Evolutionary conservation across 2,113 vertebrate genomes (phyloP).

Genomic region (Benitochromis conjunctus): DNA sequence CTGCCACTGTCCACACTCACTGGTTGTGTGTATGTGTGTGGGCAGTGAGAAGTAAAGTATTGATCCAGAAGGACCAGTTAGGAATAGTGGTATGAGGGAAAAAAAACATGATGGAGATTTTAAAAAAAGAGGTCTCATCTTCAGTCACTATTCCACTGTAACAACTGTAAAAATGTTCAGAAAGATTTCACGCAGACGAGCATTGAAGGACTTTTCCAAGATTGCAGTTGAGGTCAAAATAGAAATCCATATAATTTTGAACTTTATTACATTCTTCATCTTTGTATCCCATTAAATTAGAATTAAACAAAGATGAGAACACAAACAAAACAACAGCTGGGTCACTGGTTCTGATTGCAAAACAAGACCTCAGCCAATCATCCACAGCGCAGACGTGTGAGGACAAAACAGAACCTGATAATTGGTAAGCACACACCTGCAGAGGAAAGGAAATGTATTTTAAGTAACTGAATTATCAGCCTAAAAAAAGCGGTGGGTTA

Average conservation of each 20-base stretch:
- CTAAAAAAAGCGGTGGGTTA: background rate
- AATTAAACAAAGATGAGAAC: background rate
- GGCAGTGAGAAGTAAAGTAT: background rate
- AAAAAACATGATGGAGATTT: background rate
- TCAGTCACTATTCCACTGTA: background rate
- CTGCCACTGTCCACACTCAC: background rate
- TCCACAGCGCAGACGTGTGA: background rate
- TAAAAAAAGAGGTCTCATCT: background rate
- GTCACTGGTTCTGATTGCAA: background rate
- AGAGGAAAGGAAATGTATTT: background rate
- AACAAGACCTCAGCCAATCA: background rate
- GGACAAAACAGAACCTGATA: background rate
- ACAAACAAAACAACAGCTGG: background rate
- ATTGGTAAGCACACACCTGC: background rate
- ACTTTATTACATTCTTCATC: background rate
- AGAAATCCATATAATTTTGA: background rate
- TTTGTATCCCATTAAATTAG: background rate
- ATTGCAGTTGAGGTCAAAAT: background rate
- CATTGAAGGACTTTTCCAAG: background rate
- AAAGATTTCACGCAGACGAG: background rate
- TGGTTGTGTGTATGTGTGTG: background rate
- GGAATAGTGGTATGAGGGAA: constrained; percentile 2
- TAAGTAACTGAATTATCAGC: background rate
- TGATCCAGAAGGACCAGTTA: constrained; percentile 34
- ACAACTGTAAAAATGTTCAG: background rate